Evolutionary conservation across 1,140 invertebrate genomes (phyloP).

Genomic region (Spodoptera frugiperda): DNA sequence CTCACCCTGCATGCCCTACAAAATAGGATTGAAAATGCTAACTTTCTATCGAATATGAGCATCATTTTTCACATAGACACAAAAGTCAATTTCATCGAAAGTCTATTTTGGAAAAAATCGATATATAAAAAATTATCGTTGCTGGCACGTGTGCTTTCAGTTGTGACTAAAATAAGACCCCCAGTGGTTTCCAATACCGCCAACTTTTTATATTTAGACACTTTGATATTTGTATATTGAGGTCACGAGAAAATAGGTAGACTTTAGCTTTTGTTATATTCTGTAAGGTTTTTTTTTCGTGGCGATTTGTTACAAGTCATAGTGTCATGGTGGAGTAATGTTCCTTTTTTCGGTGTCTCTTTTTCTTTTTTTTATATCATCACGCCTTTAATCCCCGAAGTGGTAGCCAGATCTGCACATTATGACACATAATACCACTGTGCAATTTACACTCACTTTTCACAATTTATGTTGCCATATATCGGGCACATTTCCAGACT

Average conservation of each 20-base stretch:
- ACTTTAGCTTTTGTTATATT: neutral
- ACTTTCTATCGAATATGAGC: too few relatives aligned
- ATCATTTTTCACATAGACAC: too few relatives aligned
- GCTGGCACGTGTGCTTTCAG: neutral
- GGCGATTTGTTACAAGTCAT: neutral
- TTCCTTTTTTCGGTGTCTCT: neutral
- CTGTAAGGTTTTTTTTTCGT: neutral
- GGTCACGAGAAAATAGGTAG: conserved; percentile 17
- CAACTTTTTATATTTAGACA: conserved; percentile 12
- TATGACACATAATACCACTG: too few relatives aligned
- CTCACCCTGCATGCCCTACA: too few relatives aligned
- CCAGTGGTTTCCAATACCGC: neutral
- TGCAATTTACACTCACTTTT: too few relatives aligned
- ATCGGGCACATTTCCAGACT: too few relatives aligned
- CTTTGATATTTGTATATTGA: conserved; percentile 21
- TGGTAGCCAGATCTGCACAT: too few relatives aligned
- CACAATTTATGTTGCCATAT: too few relatives aligned
- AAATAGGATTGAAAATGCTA: too few relatives aligned
- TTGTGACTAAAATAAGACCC: conserved; percentile 21
- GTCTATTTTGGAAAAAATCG: neutral
- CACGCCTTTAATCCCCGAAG: too few relatives aligned
- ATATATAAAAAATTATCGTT: neutral
- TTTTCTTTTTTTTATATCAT: too few relatives aligned
- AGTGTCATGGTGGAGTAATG: neutral
- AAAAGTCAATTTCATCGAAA: neutral